Evolutionary conservation across 2,113 vertebrate genomes (phyloP).

Genomic region (Python bivittatus): DNA sequence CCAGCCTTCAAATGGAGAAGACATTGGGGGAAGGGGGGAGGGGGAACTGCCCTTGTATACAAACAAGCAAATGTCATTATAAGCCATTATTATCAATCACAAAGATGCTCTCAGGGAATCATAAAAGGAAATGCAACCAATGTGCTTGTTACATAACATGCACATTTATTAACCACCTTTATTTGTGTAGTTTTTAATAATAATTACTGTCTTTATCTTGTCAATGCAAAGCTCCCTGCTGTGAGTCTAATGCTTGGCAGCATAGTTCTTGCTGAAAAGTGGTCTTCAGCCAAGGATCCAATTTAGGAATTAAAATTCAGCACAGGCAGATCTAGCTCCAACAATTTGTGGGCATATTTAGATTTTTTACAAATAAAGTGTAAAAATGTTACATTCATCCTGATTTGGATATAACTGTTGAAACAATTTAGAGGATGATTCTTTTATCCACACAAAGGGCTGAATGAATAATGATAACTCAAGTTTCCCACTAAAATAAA

Average conservation of each 20-base stretch:
- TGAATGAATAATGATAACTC: neutral
- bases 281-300: neutral
- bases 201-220: neutral
- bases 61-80: neutral
- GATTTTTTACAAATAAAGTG: neutral
- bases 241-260: conserved; percentile 14
- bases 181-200: conserved; percentile 9
- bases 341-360: neutral
- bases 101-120: neutral
- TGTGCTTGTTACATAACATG: neutral
- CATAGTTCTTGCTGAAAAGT: neutral
- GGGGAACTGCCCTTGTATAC: neutral
- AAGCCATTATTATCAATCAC: neutral
- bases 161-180: neutral
- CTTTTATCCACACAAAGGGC: neutral
- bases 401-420: neutral
- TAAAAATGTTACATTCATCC: neutral
- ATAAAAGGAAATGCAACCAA: neutral
- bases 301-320: conserved; percentile 3
- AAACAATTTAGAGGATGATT: neutral
- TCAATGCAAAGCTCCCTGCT: conserved; percentile 12
- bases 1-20: neutral
- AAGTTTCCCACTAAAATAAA: neutral
- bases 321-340: neutral
- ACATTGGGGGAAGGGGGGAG: fast-evolving